Conservation (phyloP, 2,113 vertebrate genomes). For the Sardina pilchardus region DNA sequence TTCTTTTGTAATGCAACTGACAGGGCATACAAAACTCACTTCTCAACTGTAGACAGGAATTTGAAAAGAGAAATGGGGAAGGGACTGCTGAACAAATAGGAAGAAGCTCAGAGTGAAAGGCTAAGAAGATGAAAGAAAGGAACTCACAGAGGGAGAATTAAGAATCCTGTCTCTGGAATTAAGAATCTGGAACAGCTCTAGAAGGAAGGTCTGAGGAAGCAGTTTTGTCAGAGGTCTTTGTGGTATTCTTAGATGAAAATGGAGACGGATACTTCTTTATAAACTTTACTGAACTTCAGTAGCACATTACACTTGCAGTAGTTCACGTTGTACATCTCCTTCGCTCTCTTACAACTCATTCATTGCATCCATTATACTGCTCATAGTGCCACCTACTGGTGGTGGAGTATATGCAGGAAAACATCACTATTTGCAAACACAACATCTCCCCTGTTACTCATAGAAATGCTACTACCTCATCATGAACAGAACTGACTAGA, state of each 20-base stretch:
- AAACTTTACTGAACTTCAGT: too few species aligned
- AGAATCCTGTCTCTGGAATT: background rate
- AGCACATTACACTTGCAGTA: too few species aligned
- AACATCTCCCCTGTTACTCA: too few species aligned
- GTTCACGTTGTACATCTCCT: too few species aligned
- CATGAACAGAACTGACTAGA: too few species aligned
- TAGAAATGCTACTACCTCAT: too few species aligned
- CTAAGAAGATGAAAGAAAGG: background rate
- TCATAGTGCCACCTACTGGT: too few species aligned
- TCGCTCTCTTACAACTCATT: too few species aligned
- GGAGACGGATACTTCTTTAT: too few species aligned
- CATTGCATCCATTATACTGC: too few species aligned
- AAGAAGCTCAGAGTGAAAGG: background rate
- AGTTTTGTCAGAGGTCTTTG: slow-evolving; percentile 37
- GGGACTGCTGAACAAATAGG: background rate
- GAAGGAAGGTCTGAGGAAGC: slow-evolving; percentile 30
- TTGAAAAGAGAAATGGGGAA: background rate
- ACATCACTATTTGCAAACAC: too few species aligned
- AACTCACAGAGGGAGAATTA: background rate
- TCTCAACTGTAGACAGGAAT: background rate
- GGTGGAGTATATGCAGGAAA: background rate
- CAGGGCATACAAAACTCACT: background rate
- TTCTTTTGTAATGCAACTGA: background rate
- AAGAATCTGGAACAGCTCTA: slow-evolving; percentile 31
- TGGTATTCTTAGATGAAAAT: too few species aligned